Conservation (phyloP, 2,113 vertebrate genomes). For the Arothron firmamentum region DNA sequence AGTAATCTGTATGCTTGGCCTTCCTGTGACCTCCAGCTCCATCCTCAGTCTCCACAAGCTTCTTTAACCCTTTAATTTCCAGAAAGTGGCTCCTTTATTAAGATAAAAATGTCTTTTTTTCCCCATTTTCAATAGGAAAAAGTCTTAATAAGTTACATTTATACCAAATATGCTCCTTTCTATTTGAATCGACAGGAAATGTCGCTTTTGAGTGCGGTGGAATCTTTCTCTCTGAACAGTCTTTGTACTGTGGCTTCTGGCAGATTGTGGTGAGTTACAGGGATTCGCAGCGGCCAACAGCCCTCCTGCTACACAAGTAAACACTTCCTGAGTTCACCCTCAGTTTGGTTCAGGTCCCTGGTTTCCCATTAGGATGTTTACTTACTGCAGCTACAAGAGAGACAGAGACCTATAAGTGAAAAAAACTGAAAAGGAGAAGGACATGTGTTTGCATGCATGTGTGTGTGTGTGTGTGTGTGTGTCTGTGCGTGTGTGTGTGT, state of each 20-base stretch:
- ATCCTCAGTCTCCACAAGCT: constrained; percentile 13
- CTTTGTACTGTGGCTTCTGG: constrained; percentile 35
- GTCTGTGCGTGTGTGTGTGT: background rate
- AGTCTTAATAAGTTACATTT: background rate
- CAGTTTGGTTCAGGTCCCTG: constrained; percentile 51
- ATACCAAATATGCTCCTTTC: background rate
- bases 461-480: background rate
- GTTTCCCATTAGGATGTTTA: constrained; percentile 60
- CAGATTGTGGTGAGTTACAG: constrained; percentile 31
- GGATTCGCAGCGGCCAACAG: constrained; percentile 36
- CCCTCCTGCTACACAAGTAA: constrained; percentile 46
- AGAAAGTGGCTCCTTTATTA: background rate
- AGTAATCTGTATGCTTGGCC: constrained; percentile 54
- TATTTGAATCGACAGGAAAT: background rate
- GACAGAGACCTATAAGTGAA: no score
- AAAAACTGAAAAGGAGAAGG: no score
- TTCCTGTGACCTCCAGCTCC: constrained; percentile 39
- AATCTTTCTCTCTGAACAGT: constrained; percentile 7
- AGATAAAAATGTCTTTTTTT: background rate
- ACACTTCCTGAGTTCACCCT: constrained; percentile 41
- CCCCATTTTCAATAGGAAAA: background rate
- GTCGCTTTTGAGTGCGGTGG: background rate
- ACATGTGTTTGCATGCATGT: constrained; percentile 5
- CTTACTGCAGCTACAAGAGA: constrained; percentile 42
- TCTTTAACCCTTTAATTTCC: constrained; percentile 23